Percentiles rank a stretch among this genome's conserved stretches.
phyloP scores from a whole-genome alignment of 2,888 invertebrate species.

The Diarsia mendica region DNA sequence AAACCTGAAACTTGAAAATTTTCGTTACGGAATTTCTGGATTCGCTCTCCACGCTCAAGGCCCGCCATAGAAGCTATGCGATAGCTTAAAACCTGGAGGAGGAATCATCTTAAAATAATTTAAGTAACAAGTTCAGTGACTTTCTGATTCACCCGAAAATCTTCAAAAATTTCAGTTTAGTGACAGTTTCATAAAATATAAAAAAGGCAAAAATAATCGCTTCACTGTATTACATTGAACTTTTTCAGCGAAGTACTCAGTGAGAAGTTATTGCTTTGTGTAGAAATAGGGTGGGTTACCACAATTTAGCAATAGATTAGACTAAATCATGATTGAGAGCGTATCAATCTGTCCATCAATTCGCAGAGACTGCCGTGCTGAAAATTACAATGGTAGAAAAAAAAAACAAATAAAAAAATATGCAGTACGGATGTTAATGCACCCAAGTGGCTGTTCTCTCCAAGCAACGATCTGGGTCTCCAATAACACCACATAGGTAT shows the following conservation, averaged over 20 bases:
- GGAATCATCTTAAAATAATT: too few species aligned
- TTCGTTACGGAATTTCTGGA: too few species aligned
- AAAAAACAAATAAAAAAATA: too few species aligned
- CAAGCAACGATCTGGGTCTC: background rate
- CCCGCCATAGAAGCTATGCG: too few species aligned
- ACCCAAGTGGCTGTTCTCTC: background rate
- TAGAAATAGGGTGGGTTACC: background rate
- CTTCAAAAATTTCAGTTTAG: background rate
- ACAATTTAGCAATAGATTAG: background rate
- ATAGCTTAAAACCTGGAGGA: too few species aligned
- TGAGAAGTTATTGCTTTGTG: background rate
- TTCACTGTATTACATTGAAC: background rate
- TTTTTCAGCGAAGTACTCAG: background rate
- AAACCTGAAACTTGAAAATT: too few species aligned
- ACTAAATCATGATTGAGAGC: background rate
- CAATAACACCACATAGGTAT: background rate
- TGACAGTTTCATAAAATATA: background rate
- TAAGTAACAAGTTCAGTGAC: too few species aligned
- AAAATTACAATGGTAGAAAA: too few species aligned
- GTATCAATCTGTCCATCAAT: background rate
- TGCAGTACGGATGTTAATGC: background rate
- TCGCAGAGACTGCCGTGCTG: too few species aligned
- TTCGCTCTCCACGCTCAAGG: too few species aligned
- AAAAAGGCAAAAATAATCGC: background rate
- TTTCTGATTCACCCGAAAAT: too few species aligned